A percentile compares a stretch with the other conserved stretches of the same genome.
Evolutionary conservation across 2,113 vertebrate species (phyloP).

Genomic region (Pelobates fuscus): DNA sequence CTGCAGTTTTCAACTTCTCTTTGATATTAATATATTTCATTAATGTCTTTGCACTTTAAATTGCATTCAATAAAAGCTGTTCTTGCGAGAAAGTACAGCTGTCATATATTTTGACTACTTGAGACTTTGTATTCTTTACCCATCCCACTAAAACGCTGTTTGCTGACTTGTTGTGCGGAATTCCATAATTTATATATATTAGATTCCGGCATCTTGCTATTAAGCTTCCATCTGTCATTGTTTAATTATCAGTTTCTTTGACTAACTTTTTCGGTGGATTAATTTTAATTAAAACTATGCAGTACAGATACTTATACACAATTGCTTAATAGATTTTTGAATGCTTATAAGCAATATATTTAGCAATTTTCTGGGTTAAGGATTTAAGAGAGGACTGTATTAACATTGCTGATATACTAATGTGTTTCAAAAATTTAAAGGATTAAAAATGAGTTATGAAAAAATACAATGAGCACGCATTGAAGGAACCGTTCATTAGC

Average conservation of each 20-base stretch:
- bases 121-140: conserved; percentile 31
- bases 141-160: conserved; percentile 21
- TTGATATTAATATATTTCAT: conserved; percentile 56
- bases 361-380: conserved; percentile 19
- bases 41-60: conserved; percentile 52
- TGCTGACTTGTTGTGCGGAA: conserved; percentile 11
- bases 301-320: conserved; percentile 31
- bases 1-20: conserved; percentile 45
- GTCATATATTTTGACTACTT: conserved; percentile 42
- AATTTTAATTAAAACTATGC: conserved; percentile 53
- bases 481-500: conserved; percentile 18
- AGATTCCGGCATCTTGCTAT: conserved; percentile 29
- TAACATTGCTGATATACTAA: conserved; percentile 17
- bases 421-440: conserved; percentile 26
- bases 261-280: conserved; percentile 36
- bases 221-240: conserved; percentile 47
- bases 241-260: conserved; percentile 54
- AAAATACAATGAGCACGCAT: conserved; percentile 17
- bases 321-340: conserved; percentile 41
- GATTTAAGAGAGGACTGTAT: conserved; percentile 29
- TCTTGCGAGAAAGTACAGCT: conserved; percentile 39
- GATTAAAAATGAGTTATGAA: conserved; percentile 34
- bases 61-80: conserved; percentile 51
- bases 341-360: conserved; percentile 37
- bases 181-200: conserved; percentile 48